Evolutionary conservation across 2,113 vertebrate genomes (phyloP), one percentile per base, ranked within the genome.

Genomic region (Brachyhypopomus gauderio): DNA sequence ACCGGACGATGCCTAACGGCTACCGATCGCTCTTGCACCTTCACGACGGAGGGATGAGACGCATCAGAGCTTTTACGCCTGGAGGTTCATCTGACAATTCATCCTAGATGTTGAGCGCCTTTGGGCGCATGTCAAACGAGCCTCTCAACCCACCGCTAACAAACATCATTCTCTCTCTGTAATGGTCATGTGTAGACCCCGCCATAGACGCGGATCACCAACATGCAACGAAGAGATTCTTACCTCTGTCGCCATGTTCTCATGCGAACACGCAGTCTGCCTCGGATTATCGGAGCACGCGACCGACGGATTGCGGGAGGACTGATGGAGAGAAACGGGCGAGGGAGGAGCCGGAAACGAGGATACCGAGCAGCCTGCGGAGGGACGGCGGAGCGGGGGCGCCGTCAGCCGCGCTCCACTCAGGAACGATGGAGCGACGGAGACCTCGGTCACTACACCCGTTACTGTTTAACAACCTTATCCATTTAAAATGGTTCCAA

Each of bases 181-280:
- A 48, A 41, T 41, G 38, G 9, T 45, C 5, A 2, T 11, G 7
- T 45, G 41, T 11, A 45, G 41, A 45, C 1, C 41, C 41, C 41
- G 41, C 41, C 41, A 4, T 45, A 45, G 41, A 45, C 41, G 38
- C 45, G 52, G 45, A 84, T 8, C 14, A 52, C 2, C 5, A 45
- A 66, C 7, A 41, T 52, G 23, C 20, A 2, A 25, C 1, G 62
- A 22, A 27, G 67, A n/a, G 27, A 20, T 84, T 56, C 90, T 92
- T 89, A 94, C 93, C 93, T 94, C 93, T 85, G 93, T 94, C 90
- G 93, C 93, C 93, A 94, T 94, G 90, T 92, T 93, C 89, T 90
- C 92, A 91, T 90, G 85, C 89, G 91, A 87, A 52, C 45, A 14
- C 12, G 45, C 45, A 14, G 45, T 14, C 9, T 86, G 80, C 85